Conservation (phyloP, 2,888 invertebrate genomes). For the Conomelus anceps region DNA sequence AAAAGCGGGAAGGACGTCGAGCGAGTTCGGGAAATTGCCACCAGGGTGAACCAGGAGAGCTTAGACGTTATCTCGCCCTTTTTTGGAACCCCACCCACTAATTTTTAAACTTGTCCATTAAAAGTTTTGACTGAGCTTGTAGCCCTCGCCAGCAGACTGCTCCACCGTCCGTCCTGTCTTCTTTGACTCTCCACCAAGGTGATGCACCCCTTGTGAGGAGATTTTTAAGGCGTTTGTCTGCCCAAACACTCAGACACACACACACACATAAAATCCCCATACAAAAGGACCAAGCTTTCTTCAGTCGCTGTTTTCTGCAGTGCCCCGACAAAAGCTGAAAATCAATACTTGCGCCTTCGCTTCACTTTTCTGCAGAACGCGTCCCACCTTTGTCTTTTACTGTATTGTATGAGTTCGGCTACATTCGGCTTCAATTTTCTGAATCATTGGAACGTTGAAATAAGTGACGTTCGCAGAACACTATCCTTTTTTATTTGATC, state of each 20-base stretch:
- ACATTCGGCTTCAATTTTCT: neutral
- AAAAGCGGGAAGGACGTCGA: neutral
- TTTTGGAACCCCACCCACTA: neutral
- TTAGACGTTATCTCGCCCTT: neutral
- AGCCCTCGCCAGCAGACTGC: neutral
- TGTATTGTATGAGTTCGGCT: too few species aligned
- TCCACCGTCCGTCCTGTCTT: neutral
- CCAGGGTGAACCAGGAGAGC: neutral
- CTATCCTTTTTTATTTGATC: too few species aligned
- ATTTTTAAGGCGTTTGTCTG: neutral
- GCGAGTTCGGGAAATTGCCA: neutral
- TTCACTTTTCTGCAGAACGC: neutral
- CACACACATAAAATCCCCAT: neutral
- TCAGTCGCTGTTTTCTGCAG: neutral
- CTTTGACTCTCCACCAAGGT: neutral
- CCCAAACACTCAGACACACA: too few species aligned
- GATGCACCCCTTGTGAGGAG: neutral
- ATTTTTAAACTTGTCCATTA: neutral
- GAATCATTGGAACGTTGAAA: neutral
- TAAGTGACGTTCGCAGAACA: neutral
- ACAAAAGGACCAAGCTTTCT: neutral
- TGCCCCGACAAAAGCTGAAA: neutral
- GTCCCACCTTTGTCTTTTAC: neutral
- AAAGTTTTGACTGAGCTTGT: neutral
- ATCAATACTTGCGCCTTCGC: neutral